phyloP scores from a whole-genome alignment of 2,113 vertebrate species.

The Asarcornis scutulata region DNA sequence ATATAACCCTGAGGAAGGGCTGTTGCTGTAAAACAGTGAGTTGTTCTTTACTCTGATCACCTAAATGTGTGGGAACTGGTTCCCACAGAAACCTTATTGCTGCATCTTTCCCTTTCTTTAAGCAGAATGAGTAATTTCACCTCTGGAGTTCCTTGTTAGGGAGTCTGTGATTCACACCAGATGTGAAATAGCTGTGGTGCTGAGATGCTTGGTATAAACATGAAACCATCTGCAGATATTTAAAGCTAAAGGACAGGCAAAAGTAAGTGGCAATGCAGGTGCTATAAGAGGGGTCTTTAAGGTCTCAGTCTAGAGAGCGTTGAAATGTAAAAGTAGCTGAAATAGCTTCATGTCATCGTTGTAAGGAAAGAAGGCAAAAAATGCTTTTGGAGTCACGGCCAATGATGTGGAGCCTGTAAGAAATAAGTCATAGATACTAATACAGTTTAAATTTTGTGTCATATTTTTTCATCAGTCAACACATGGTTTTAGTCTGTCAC shows the following conservation, averaged over 20 bases:
- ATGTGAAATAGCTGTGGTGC: neutral
- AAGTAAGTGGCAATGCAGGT: neutral
- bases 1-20: neutral
- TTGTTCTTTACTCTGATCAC: neutral
- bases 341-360: neutral
- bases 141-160: neutral
- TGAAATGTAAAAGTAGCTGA: neutral
- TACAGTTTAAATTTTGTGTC: neutral
- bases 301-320: neutral
- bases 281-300: neutral
- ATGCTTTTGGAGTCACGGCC: neutral
- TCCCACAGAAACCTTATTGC: neutral
- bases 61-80: rapidly evolving
- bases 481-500: neutral
- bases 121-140: neutral
- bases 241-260: neutral
- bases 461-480: neutral
- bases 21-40: neutral
- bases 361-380: neutral
- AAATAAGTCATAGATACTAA: neutral
- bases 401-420: neutral
- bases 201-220: neutral
- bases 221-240: neutral
- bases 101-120: neutral
- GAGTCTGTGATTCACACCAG: too few relatives aligned